Evolutionary conservation across 2,888 invertebrate genomes (phyloP), one percentile per base, ranked within the genome.

Genomic region (Apamea crenata): DNA sequence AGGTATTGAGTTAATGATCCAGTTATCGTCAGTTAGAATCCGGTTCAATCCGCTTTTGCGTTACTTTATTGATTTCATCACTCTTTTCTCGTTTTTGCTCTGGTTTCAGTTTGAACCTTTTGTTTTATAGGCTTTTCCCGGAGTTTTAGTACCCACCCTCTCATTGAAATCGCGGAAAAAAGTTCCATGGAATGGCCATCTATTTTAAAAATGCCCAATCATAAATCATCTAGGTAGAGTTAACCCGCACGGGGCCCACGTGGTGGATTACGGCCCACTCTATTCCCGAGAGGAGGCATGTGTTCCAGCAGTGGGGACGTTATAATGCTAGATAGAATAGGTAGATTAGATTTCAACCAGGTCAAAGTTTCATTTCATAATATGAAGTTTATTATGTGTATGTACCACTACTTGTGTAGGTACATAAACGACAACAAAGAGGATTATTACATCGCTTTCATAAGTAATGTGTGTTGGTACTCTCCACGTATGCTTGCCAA

Each of bases 401-500:
- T 2, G 7, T 74, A 44, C 50, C 4, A 50, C 76, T 76, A 59
- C 56, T 40, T 59, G 21, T 56, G 47, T 66, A 32, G 65, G n/a
- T 67, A 75, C 32, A 44, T 67, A 67, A 32, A 77, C n/a, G 18
- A 29, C 25, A 71, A 50, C 83, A 53, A 47, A 83, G 67, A 83
- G 53, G 83, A 83, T 84, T 79, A 87, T 75, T 72, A 73, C 79
- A 72, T 73, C 69, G 59, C 75, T 84, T 86, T 84, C 84, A 74
- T 81, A 80, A 84, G 82, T 80, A 74, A 70, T 69, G 66, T 80
- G 83, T 81, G 80, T 59, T 68, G 72, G 84, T 89, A 90, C 90
- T 92, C 91, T 92, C 91, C 90, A 88, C 89, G 91, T 91, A 86
- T 90, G 90, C 92, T 94, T 94, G 91, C 93, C 81, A 92, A 95